Evolutionary conservation across 2,888 invertebrate genomes (phyloP).

Genomic region (Boloria euphrosyne): DNA sequence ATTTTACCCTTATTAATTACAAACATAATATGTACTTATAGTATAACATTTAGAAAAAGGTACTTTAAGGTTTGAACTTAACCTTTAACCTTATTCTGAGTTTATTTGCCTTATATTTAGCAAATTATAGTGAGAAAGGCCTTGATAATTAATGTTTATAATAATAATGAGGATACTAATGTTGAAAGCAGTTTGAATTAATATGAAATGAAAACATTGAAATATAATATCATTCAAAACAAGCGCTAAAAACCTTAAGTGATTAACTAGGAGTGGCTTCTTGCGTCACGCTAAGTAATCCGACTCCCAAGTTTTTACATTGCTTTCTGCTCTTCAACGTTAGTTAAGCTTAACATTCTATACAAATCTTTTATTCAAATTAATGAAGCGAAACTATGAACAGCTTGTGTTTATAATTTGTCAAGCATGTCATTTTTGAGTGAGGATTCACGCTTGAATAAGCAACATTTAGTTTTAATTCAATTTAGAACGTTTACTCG

Average conservation of each 20-base stretch:
- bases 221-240: conserved; percentile 17
- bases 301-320: conserved; percentile 23
- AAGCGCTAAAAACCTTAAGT: conserved; percentile 37
- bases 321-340: conserved; percentile 25
- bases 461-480: neutral
- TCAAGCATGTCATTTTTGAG: conserved; percentile 20
- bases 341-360: conserved; percentile 10
- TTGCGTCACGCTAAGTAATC: conserved; percentile 39
- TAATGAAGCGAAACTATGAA: conserved; percentile 18
- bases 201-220: neutral
- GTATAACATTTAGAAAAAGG: too few species aligned
- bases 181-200: neutral
- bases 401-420: conserved; percentile 17
- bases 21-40: too few species aligned
- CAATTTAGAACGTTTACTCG: too few species aligned
- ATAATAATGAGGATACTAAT: neutral
- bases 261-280: conserved; percentile 43
- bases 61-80: too few species aligned
- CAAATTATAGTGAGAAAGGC: neutral
- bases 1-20: neutral
- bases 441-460: conserved; percentile 13
- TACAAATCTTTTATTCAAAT: conserved; percentile 17
- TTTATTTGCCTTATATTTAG: neutral
- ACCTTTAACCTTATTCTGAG: neutral
- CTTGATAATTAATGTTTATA: neutral